These are phyloP conservation scores for Cheilosia variabilis DNA, from an alignment of 2,888 invertebrate species.

Conservation along the genomic window DNA sequence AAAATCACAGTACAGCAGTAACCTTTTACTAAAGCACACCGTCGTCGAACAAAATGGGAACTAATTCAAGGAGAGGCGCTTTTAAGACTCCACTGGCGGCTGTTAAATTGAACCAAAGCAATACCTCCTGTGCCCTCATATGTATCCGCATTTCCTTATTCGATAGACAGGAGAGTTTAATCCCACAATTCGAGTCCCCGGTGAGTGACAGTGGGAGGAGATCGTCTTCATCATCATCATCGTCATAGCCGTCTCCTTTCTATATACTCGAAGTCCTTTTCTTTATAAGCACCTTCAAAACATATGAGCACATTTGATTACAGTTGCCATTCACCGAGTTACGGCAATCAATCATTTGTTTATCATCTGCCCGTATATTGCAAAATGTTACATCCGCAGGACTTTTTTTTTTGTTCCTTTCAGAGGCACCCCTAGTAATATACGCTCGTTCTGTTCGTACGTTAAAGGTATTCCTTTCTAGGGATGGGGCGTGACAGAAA, in stretches of 20 bases:
- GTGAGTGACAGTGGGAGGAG: constrained; percentile 62
- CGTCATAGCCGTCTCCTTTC: constrained; percentile 30
- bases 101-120: constrained; percentile 59
- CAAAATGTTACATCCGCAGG: constrained; percentile 54
- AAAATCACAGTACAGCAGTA: constrained; percentile 70
- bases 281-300: constrained; percentile 60
- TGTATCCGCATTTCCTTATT: constrained; percentile 19
- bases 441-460: constrained; percentile 1
- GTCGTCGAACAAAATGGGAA: not conserved
- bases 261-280: constrained; percentile 16
- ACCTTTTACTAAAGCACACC: constrained; percentile 60
- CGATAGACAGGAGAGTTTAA: constrained; percentile 71
- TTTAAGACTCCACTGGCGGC: constrained; percentile 52
- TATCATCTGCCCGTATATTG: constrained; percentile 73
- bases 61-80: constrained; percentile 14
- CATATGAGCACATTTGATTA: constrained; percentile 75
- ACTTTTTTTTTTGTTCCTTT: constrained; percentile 18
- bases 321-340: constrained; percentile 62
- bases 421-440: constrained; percentile 2
- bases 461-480: constrained; percentile 43
- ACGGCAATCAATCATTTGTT: constrained; percentile 75
- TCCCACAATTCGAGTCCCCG: constrained; percentile 56
- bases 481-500: constrained; percentile 52
- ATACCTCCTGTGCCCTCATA: constrained; percentile 29
- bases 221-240: constrained; percentile 36